A percentile compares a stretch with the other conserved stretches of the same genome.
These are phyloP conservation scores for Clarias laeviceps DNA, from an alignment of 2,797 vertebrate genomes.

Conservation along the genomic window DNA sequence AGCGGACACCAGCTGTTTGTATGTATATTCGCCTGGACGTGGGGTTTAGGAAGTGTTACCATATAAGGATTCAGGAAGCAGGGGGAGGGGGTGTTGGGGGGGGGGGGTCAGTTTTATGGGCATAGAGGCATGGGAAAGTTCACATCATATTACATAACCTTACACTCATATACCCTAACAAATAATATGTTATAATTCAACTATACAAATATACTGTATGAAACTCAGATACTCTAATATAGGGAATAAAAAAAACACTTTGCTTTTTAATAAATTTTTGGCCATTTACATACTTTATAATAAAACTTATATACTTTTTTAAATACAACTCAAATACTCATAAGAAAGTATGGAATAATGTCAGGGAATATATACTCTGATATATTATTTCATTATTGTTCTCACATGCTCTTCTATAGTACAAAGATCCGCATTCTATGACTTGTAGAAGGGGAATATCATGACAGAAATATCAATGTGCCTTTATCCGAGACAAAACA, in stretches of 20 bases:
- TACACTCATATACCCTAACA: no score
- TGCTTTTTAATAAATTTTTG: background rate
- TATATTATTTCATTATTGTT: background rate
- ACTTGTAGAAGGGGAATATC: no score
- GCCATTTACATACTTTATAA: background rate
- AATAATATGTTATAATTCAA: no score
- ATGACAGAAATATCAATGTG: background rate
- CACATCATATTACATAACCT: no score
- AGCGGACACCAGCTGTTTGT: no score
- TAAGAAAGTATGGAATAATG: no score
- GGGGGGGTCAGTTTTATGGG: no score
- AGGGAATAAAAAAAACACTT: background rate
- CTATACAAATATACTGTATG: background rate
- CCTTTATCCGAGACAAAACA: background rate
- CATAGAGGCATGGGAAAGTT: no score
- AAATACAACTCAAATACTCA: background rate
- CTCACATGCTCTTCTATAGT: background rate
- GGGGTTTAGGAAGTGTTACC: no score
- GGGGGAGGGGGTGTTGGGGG: no score
- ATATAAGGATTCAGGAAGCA: no score
- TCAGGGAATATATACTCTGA: background rate
- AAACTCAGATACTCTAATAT: background rate
- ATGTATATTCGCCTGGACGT: no score
- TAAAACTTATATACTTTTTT: background rate
- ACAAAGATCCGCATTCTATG: background rate